Evolutionary conservation across 92 coral and sea anemone genomes (phyloP), one percentile per base, ranked within the genome.

Genomic region (Chrysogorgia sp.): DNA sequence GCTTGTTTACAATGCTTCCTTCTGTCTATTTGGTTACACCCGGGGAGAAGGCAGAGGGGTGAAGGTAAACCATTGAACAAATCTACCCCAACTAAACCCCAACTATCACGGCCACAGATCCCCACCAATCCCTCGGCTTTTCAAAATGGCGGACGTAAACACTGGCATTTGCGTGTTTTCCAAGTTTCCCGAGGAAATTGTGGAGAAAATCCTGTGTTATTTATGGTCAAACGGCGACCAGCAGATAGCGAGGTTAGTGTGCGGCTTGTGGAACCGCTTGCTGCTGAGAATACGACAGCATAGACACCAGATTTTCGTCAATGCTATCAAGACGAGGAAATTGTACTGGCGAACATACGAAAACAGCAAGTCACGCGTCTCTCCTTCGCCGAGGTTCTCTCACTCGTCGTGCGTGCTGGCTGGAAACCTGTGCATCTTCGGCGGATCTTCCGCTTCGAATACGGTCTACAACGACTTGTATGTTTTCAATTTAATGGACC

Each of bases 371-470:
- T 86, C 94, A 0, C 83, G 97, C 33, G 43, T 85, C 22, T 80
- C 81, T 20, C 94, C 98, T 65, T 71, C 83, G 2, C 92, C 94
- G 7, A 89, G 98, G 26, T 93, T 91, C 43, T 93, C 98, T 41
- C 98, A 93, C 60, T 81, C 94, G 25, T 89, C 94, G 58, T 93
- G 98, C 67, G 88, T 83, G 1, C 55, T 90, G 58, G 90, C 76
- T 22, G 85, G 80, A n/a, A 85, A 89, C 40, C 83, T 93, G 93
- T 93, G 90, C 59, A 63, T 93, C 76, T 91, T 86, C 77, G 98
- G 98, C 22, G 98, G 98, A 0, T 91, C 97, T 64, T 93, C 98
- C 23, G 82, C 98, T 1, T 87, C 98, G 5, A 93, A 93, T 69
- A 93, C 97, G 17, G 98, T 92, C 20, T 93, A 91, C 83, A 93